Evolutionary conservation across 2,113 vertebrate genomes (phyloP), one percentile per base, ranked within the genome.

Genomic region (Crypturellus undulatus): DNA sequence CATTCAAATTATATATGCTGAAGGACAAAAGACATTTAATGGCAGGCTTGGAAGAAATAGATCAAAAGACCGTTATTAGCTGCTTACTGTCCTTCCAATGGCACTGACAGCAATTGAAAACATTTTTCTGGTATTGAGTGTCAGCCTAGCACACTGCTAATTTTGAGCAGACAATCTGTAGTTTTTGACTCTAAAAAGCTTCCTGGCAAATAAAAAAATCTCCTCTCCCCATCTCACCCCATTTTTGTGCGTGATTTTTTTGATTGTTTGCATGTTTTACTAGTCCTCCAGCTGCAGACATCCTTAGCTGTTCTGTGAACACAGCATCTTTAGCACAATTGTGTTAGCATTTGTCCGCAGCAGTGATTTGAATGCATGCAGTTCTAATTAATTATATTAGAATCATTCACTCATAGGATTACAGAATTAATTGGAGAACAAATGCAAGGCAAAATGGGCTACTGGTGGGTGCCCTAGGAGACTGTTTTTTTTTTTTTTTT

Each of bases 371-470:
- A 78, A 90, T 71, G 20, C 38, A 78, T 49, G 68, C 40, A 79
- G 49, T 91, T 91, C 73, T 90, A 62, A 78, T 91, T 92, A 94
- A 94, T 91, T 80, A 51, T 71, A 82, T 92, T 83, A 91, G 51
- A 88, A 43, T 80, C 42, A 94, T 91, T 96, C 75, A 69, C 59
- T 84, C 77, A 69, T 21, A 84, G 77, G 79, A 96, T 89, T 90
- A 78, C 67, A 82, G 34, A 38, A 79, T 72, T 93, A 93, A 96
- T 77, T 92, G 77, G n/a, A 62, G 59, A 96, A 91, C 70, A 97
- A 96, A 92, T 72, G 51, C 69, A 78, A 93, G 72, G 78, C 85
- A 84, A 86, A 92, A 94, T 62, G 80, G 83, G 69, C 93, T 95
- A 59, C 90, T 94, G 54, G 83, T 95, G 54, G 59, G 93, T 89